phyloP scores from a whole-genome alignment of 2,113 vertebrate species.

The Bufo bufo region DNA sequence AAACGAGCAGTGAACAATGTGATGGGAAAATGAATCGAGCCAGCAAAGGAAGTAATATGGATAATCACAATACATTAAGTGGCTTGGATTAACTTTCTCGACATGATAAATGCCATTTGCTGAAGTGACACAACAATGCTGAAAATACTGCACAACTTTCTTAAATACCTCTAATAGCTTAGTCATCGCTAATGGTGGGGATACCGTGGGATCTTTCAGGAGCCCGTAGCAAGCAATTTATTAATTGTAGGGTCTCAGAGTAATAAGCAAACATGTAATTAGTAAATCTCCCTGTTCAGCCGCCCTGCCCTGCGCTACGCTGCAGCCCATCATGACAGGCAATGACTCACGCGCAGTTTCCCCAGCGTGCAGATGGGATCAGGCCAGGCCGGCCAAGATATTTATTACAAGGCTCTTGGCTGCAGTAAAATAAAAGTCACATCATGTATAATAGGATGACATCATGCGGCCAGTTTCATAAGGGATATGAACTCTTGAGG shows the following conservation, averaged over 20 bases:
- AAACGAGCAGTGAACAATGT: too few relatives aligned
- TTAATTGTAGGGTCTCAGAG: neutral
- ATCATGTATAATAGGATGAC: conserved; percentile 10
- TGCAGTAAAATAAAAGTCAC: conserved; percentile 6
- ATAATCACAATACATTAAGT: too few relatives aligned
- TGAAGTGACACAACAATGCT: neutral
- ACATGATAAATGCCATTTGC: too few relatives aligned
- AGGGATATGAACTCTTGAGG: neutral
- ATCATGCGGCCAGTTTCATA: neutral
- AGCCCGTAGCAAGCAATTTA: neutral
- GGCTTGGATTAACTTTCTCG: too few relatives aligned
- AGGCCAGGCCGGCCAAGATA: neutral
- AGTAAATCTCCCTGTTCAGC: neutral
- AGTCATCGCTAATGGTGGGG: neutral
- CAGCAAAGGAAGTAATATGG: too few relatives aligned
- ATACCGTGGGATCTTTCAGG: neutral
- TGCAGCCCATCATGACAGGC: neutral
- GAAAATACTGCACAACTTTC: neutral
- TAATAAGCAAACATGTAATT: conserved; percentile 9
- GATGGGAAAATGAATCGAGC: too few relatives aligned
- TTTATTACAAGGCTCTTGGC: conserved; percentile 26
- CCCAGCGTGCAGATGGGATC: neutral
- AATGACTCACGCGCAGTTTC: conserved; percentile 7
- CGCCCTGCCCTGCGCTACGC: neutral
- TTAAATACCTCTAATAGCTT: neutral